Conservation (phyloP, 1,140 invertebrate species). For the Drosophila ogumai region DNA sequence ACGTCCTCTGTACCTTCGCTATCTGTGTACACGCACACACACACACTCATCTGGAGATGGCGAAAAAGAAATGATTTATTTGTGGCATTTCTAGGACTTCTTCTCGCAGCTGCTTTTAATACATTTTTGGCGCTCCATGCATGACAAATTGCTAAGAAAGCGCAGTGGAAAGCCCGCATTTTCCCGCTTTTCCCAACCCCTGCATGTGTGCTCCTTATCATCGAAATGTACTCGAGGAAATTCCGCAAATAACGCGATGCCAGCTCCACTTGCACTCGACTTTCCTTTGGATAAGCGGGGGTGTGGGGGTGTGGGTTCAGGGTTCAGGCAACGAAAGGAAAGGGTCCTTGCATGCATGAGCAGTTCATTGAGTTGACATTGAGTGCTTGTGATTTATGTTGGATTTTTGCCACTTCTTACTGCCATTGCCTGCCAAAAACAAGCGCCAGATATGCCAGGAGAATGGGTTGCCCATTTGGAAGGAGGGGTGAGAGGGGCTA, state of each 20-base stretch:
- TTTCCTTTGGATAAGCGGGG: slow-evolving; percentile 1
- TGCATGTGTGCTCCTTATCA: slow-evolving; percentile 60
- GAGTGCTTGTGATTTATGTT: slow-evolving; percentile 82
- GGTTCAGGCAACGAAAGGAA: not conserved
- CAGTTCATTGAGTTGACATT: slow-evolving; percentile 83
- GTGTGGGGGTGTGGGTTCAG: no score
- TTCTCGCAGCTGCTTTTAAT: slow-evolving; percentile 73
- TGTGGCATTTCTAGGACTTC: slow-evolving; percentile 78
- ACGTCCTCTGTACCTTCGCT: not conserved
- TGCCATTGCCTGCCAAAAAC: slow-evolving; percentile 31
- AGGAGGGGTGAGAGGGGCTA: not conserved
- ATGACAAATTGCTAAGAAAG: slow-evolving; percentile 83
- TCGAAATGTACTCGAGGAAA: slow-evolving; percentile 82
- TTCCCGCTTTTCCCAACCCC: slow-evolving; percentile 1
- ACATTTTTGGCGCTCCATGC: slow-evolving; percentile 82
- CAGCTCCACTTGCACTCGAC: slow-evolving; percentile 61
- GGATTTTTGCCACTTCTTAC: slow-evolving; percentile 39
- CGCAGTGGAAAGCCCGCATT: slow-evolving; percentile 43
- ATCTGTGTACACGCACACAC: slow-evolving; percentile 14
- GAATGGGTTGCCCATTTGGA: not conserved
- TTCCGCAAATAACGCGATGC: slow-evolving; percentile 79
- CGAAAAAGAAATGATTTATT: slow-evolving; percentile 79
- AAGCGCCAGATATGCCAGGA: slow-evolving; percentile 5
- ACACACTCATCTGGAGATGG: slow-evolving; percentile 17
- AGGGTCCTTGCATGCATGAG: slow-evolving; percentile 56